Base-by-base conservation (phyloP, 2,797 vertebrate species). In the Lophotriccus pileatus region DNA sequence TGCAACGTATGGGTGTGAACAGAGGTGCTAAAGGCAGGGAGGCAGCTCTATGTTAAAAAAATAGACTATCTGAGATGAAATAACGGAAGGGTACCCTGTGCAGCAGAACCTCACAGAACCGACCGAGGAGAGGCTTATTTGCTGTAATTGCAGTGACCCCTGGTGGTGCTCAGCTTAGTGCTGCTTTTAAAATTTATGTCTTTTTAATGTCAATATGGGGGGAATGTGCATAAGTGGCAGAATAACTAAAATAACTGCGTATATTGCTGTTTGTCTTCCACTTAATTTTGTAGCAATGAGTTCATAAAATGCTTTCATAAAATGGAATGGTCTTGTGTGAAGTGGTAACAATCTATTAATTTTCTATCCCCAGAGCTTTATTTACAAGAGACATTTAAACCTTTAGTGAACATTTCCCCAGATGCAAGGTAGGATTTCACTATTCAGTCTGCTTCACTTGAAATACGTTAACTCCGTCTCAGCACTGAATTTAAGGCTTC, bases 361-460 rank as follows among this genome's bases (percentile, higher is more conserved):
- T 97, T 96, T 96, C 86, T 75, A 17, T 90, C 94, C 78, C 43
- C 98, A 99, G 99, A 99, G 95, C 98, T 99, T 94, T 99, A 99
- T 97, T 98, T 99, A 66, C 98, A 99, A 97, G 99, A 99, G 97
- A 99, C 99, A 4, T 97, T 98, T 96, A 99, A 99, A 98, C 98
- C 98, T 91, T 98, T 99, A 97, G 99, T 99, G 98, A 99, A 99
- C 98, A 99, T 99, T 98, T 98, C 98, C 86, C 99, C 99, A 81
- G 99, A 99, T 92, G 99, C 98, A 98, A 99, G 99, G 99, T 99
- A 98, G 90, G 96, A 89, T 49, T 90, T 62, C 49, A 7, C 39
- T 88, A 94, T 90, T 94, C 87, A 37, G 39, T 93, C 36, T 80
- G 34, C 52, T 87, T 84, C 50, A 39, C 18, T 77, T 83, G 44